Conservation (phyloP, 2,113 vertebrate genomes). For the Aythya baeri region DNA sequence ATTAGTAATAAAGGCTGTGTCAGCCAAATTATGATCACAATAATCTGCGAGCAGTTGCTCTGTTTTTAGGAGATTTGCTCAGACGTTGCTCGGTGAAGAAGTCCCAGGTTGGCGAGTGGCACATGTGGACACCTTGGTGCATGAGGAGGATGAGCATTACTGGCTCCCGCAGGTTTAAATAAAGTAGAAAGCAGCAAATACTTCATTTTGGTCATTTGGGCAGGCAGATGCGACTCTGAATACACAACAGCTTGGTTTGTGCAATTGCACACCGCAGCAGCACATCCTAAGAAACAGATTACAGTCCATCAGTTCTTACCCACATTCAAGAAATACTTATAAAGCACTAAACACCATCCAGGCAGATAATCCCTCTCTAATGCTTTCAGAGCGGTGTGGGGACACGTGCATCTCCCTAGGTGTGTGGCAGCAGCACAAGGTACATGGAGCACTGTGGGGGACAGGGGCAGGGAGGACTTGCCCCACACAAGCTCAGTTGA, state of each 20-base stretch:
- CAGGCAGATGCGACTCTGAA: not conserved
- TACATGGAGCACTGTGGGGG: accelerated
- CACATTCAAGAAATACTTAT: not conserved
- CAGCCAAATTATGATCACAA: slow-evolving; percentile 13
- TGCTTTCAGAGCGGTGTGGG: not conserved
- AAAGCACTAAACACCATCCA: accelerated
- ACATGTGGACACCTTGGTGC: not conserved
- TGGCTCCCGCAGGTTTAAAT: not conserved
- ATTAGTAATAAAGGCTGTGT: not conserved
- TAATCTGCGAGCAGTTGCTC: not conserved
- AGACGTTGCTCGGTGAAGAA: not conserved
- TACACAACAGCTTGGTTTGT: not conserved
- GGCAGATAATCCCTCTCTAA: accelerated
- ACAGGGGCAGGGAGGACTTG: not conserved
- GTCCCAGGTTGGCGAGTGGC: not conserved
- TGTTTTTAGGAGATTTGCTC: not conserved
- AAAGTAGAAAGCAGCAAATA: not conserved
- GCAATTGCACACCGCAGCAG: accelerated
- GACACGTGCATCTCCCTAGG: accelerated
- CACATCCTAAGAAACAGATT: not conserved
- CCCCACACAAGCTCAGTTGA: not conserved
- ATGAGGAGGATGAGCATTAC: accelerated
- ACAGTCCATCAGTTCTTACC: not conserved
- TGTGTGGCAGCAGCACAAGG: not conserved
- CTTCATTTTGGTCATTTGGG: not conserved